Evolutionary conservation across 2,113 vertebrate species (phyloP).

Genomic region (Triplophysa dalaica): DNA sequence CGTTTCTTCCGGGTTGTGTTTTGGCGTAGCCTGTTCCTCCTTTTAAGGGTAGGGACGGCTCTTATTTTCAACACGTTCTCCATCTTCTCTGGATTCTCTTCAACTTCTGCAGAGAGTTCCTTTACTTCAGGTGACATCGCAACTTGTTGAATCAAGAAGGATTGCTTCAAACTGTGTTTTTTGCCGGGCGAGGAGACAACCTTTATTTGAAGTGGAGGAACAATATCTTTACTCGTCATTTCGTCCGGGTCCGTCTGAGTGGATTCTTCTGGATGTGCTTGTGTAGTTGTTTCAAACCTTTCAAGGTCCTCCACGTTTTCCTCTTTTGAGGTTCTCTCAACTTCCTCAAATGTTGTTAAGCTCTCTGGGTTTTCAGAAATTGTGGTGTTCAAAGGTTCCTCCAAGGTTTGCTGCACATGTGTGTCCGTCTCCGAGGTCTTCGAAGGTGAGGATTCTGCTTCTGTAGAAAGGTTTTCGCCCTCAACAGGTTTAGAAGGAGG

Average conservation of each 20-base stretch:
- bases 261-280: slow-evolving; percentile 55
- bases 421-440: slow-evolving; percentile 50
- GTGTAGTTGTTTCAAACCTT: slow-evolving; percentile 14
- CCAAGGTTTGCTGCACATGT: slow-evolving; percentile 51
- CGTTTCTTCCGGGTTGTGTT: slow-evolving; percentile 61
- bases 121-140: slow-evolving; percentile 61
- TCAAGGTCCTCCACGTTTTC: slow-evolving; percentile 53
- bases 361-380: slow-evolving; percentile 27
- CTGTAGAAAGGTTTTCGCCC: slow-evolving; percentile 8
- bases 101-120: slow-evolving; percentile 60
- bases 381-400: slow-evolving; percentile 38
- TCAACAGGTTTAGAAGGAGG: slow-evolving; percentile 18
- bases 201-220: slow-evolving; percentile 76
- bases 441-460: slow-evolving; percentile 12
- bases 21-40: slow-evolving; percentile 60
- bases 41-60: slow-evolving; percentile 52
- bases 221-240: slow-evolving; percentile 49
- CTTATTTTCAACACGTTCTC: slow-evolving; percentile 41
- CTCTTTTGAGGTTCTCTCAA: slow-evolving; percentile 49
- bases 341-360: slow-evolving; percentile 35
- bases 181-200: slow-evolving; percentile 75
- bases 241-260: slow-evolving; percentile 53
- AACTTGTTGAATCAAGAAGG: slow-evolving; percentile 72
- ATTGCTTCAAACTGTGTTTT: slow-evolving; percentile 71
- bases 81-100: slow-evolving; percentile 57